Evolutionary conservation across 1,140 invertebrate genomes (phyloP), one percentile per base, ranked within the genome.

Genomic region (Sitobion miscanthi): DNA sequence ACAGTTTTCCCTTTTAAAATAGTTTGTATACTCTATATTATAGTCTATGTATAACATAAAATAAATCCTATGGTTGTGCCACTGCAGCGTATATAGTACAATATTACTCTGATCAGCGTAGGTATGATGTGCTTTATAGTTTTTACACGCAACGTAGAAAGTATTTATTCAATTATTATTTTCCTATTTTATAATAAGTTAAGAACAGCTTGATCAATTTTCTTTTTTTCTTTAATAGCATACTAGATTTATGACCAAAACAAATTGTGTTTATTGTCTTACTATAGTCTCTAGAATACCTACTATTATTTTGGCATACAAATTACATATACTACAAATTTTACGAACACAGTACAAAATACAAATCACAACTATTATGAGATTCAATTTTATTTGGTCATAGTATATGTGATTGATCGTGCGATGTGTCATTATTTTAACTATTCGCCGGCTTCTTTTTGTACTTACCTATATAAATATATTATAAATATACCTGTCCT

Each of bases 401-500:
- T 87, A 49, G 30, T 45, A 30, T 87, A 49, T 87, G 85, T 87
- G 85, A 87, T 87, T 87, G 85, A 49, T n/a, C n/a, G 45, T 49
- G 85, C 42, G 85, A 49, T 35, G 45, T 87, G 45, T 87, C 42
- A 47, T 87, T 45, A 87, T 85, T 85, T 85, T 85, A 85, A 85
- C 9, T 85, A 38, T 11, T 85, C 8, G 42, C 25, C 35, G 35
- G 7, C 17, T 82, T 21, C 17, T 35, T 82, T 82, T 82, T n/a
- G 3, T 69, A 69, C 30, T 17, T 30, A 69, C 4, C 3, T 14
- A 69, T 0, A 69, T 21, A 21, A 21, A 21, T 54, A 20, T 54
- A 54, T 54, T 38, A 38, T 38, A 38, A 38, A 38, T 38, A 38
- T 38, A 38, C 45, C 45, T 9, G 8, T 9, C 45, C 45, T 25